Base-by-base conservation (phyloP, 1,140 invertebrate species). In the Drosophila fuyamai region DNA sequence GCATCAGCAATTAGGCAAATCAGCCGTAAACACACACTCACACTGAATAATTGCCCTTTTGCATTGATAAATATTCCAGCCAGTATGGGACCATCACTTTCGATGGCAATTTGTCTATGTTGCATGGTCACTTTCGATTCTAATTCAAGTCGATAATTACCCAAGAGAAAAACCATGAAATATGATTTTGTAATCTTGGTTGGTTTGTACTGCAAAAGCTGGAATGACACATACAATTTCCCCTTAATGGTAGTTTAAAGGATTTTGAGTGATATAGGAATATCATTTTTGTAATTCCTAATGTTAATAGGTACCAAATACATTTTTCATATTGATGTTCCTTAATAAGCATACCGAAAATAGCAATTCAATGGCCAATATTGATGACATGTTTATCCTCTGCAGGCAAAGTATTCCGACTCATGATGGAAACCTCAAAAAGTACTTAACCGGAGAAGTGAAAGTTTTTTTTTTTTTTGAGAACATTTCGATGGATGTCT, bases 381-480 rank as follows among this genome's bases (percentile, higher is more conserved):
- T 60, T 14, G 6, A 6, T 14, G 35, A 29, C 35, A 29, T 29
- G 14, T 38, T 16, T 16, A 14, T n/a, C 13, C 10, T 23, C 5
- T 18, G 14, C 23, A 18, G 57, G 10, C 57, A 29, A 23, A 50
- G 50, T 32, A 36, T 50, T 5, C 32, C 32, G 18, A 40, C 41
- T 43, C 44, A 74, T 56, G 44, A 75, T 47, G 41, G 16, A 66
- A 57, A 76, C 73, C 62, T 66, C 36, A 76, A 57, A 76, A 66
- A 66, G 47, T 57, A 66, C 73, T 76, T 65, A 46, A 65, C 51
- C 44, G 40, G 8, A 13, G 36, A 40, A 48, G 70, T 32, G 43
- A 38, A 75, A 43, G 43, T 9, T 50, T 32, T 8, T 14, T 38
- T 14, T 38, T 38, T 61, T 44, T 46, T 53, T 29, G 27, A 0